These are phyloP conservation scores for Pionites leucogaster DNA, from an alignment of 2,113 vertebrate species.

Conservation along the genomic window DNA sequence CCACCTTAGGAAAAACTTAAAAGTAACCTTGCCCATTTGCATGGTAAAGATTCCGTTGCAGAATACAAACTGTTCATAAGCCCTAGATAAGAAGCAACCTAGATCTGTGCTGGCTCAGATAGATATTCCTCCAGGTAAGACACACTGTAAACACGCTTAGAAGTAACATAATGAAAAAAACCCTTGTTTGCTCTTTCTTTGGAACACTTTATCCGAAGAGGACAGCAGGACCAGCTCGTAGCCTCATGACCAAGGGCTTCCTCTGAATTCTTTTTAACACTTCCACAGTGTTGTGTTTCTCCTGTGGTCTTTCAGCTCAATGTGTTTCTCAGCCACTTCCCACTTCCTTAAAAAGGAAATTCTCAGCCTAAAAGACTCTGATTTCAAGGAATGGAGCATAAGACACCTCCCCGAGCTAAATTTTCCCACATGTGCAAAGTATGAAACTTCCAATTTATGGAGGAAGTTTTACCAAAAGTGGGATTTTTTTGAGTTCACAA, in stretches of 20 bases:
- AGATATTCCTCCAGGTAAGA: background rate
- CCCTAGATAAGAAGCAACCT: background rate
- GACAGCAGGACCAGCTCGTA: fast-evolving
- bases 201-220: background rate
- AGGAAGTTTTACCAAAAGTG: background rate
- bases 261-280: background rate
- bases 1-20: background rate
- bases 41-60: background rate
- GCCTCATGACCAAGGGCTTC: background rate
- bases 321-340: background rate
- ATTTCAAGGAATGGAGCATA: background rate
- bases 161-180: background rate
- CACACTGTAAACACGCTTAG: background rate
- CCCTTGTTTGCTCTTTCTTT: background rate
- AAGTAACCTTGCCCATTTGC: background rate
- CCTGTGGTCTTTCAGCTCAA: background rate
- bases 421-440: background rate
- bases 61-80: background rate
- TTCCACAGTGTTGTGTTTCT: background rate
- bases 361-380: background rate
- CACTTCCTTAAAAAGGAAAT: background rate
- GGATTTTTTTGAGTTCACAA: background rate
- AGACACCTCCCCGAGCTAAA: background rate
- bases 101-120: background rate
- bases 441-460: background rate